Evolutionary conservation across 2,797 vertebrate genomes (phyloP).

Genomic region (Peromyscus nudipes): DNA sequence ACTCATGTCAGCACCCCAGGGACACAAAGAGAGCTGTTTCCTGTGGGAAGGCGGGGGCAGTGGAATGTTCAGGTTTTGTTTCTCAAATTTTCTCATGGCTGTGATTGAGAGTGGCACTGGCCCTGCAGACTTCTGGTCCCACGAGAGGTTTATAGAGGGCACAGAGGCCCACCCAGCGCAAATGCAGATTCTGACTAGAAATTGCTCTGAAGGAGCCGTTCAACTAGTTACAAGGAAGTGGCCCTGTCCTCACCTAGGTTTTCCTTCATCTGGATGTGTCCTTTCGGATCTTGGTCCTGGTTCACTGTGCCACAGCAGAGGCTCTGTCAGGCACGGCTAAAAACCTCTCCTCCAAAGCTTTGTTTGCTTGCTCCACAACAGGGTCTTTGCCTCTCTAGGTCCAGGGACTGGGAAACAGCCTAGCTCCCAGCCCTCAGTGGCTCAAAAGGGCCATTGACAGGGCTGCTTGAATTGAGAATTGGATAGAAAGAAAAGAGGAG

Average conservation of each 20-base stretch:
- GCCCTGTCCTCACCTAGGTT: background rate
- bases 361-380: slow-evolving; percentile 15
- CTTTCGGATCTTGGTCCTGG: background rate
- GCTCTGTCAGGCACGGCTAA: slow-evolving; percentile 17
- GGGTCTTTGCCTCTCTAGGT: slow-evolving; percentile 55
- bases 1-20: background rate
- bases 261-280: background rate
- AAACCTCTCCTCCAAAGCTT: slow-evolving; percentile 23
- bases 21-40: slow-evolving; percentile 24
- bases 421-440: slow-evolving; percentile 65
- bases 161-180: background rate
- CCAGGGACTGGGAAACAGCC: slow-evolving; percentile 72
- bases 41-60: background rate
- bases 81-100: slow-evolving; percentile 18
- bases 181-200: background rate
- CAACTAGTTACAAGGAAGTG: background rate
- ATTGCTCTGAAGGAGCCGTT: background rate
- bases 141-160: background rate
- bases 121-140: background rate
- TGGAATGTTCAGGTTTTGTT: background rate
- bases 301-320: background rate
- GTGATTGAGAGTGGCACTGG: slow-evolving; percentile 18
- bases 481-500: slow-evolving; percentile 21
- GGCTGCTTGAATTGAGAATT: slow-evolving; percentile 31
- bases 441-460: slow-evolving; percentile 50